Base-by-base conservation (phyloP, 2,888 invertebrate genomes). In the Branchipolynoe longqiensis region DNA sequence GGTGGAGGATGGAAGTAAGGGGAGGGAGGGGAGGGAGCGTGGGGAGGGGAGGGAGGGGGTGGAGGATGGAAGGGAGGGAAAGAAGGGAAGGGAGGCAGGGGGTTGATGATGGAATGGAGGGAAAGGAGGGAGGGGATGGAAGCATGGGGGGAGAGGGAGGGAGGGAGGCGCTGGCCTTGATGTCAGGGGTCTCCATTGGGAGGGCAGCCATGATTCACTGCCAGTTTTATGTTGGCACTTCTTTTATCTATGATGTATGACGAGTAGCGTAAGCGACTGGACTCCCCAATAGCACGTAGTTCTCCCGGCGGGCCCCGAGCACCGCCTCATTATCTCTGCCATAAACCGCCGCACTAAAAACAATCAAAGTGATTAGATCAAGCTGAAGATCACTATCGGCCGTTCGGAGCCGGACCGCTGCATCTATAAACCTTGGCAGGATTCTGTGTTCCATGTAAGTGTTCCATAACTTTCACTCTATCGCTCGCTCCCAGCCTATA, bases 161-260 rank as follows among this genome's bases (percentile, higher is more conserved):
- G n/a, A 62, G 62, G 25, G 31, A 48, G 18, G 18, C 8, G 48
- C 18, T 48, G 62, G 28, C 56, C 56, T 56, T 22, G 62, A 28
- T 62, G 62, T 62, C 48, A 48, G 48, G 48, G 8, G 48, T 12
- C 48, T 12, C 28, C 25, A 56, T 56, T 25, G 25, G 62, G 31
- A 62, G 62, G 28, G 28, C 14, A 14, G 25, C 62, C 62, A 62
- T 62, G n/a, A 62, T 6, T 62, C 62, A 14, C n/a, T 28, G 25
- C 25, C 12, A 25, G 62, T 62, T 62, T 62, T 62, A 31, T n/a
- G n/a, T 62, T 14, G 28, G 28, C 31, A 31, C n/a, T n/a, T 62
- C 62, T n/a, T 62, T 62, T 62, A 28, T 31, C 62, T 62, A 25
- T 62, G 62, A 62, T 62, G 62, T 62, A 62, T 31, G 62, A 25